phyloP scores from a whole-genome alignment of 2,797 vertebrate species.

The Clarias fuscus region DNA sequence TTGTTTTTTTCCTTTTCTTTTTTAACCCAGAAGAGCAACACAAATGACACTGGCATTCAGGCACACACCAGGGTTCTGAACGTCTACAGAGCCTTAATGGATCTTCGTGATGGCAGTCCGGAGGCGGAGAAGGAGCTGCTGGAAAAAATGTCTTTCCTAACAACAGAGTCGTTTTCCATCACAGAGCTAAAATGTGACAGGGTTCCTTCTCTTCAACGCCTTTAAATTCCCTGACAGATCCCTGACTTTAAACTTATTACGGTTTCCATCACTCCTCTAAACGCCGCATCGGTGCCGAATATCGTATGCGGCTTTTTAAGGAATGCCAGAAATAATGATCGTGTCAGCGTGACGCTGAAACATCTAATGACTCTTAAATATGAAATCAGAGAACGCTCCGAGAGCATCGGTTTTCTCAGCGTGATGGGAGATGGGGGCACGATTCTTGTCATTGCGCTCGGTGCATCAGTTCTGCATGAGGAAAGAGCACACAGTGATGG shows the following conservation, averaged over 20 bases:
- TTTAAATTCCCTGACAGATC: slow-evolving; percentile 27
- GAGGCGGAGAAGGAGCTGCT: slow-evolving; percentile 25
- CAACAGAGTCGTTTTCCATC: slow-evolving; percentile 35
- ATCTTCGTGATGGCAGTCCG: slow-evolving; percentile 39
- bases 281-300: slow-evolving; percentile 14
- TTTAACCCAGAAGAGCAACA: slow-evolving; percentile 37
- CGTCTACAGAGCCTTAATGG: slow-evolving; percentile 31
- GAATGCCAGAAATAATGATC: slow-evolving; percentile 26
- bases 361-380: slow-evolving; percentile 39
- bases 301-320: slow-evolving; percentile 22
- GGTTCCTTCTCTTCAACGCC: slow-evolving; percentile 8
- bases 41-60: slow-evolving; percentile 40
- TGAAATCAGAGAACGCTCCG: slow-evolving; percentile 30
- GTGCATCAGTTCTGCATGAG: slow-evolving; percentile 23
- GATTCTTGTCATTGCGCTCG: slow-evolving; percentile 16
- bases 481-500: slow-evolving; percentile 13
- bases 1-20: neutral
- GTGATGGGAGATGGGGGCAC: slow-evolving; percentile 12
- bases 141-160: slow-evolving; percentile 27
- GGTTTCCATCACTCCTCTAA: slow-evolving; percentile 23
- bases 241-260: slow-evolving; percentile 24
- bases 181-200: slow-evolving; percentile 25
- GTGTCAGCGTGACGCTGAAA: slow-evolving; percentile 35
- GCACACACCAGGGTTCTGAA: slow-evolving; percentile 42
- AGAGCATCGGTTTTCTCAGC: slow-evolving; percentile 18